These are phyloP conservation scores for Timandra comae DNA, from an alignment of 2,888 invertebrate species.

Conservation along the genomic window DNA sequence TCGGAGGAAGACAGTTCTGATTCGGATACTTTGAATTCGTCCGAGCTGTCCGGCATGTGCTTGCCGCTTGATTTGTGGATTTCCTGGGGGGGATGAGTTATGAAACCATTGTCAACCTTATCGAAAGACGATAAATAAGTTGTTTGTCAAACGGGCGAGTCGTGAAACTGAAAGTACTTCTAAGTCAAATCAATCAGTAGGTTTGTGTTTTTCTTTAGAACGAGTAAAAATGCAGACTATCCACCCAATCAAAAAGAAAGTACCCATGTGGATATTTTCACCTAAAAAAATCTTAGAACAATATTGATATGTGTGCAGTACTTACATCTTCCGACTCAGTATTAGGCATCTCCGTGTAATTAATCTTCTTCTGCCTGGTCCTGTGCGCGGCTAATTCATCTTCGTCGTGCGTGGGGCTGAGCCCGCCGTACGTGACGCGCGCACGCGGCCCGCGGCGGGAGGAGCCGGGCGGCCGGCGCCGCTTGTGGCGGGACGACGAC, in stretches of 20 bases:
- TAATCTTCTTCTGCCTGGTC: constrained; percentile 84
- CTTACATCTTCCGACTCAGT: constrained; percentile 85
- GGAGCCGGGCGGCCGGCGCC: constrained; percentile 2
- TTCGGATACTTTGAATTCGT: constrained; percentile 63
- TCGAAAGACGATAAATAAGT: too few species aligned
- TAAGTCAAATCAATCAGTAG: too few species aligned
- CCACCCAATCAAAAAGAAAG: too few species aligned
- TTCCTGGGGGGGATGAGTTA: too few species aligned
- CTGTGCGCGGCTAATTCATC: constrained; percentile 80
- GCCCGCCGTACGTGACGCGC: constrained; percentile 75
- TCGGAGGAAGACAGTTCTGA: constrained; percentile 40
- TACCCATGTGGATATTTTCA: too few species aligned
- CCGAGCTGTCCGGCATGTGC: constrained; percentile 72
- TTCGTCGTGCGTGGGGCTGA: constrained; percentile 67
- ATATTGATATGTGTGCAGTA: too few species aligned
- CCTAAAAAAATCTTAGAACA: too few species aligned
- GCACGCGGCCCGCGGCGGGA: constrained; percentile 20
- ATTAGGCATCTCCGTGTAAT: constrained; percentile 85
- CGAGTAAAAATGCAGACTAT: too few species aligned
- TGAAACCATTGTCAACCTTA: too few species aligned
- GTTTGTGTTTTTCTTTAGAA: too few species aligned
- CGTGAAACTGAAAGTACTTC: too few species aligned
- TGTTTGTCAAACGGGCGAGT: too few species aligned
- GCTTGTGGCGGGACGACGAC: not conserved
- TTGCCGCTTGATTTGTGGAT: constrained; percentile 74